Evolutionary conservation across 2,113 vertebrate species (phyloP).

Genomic region (Myotis yumanensis): DNA sequence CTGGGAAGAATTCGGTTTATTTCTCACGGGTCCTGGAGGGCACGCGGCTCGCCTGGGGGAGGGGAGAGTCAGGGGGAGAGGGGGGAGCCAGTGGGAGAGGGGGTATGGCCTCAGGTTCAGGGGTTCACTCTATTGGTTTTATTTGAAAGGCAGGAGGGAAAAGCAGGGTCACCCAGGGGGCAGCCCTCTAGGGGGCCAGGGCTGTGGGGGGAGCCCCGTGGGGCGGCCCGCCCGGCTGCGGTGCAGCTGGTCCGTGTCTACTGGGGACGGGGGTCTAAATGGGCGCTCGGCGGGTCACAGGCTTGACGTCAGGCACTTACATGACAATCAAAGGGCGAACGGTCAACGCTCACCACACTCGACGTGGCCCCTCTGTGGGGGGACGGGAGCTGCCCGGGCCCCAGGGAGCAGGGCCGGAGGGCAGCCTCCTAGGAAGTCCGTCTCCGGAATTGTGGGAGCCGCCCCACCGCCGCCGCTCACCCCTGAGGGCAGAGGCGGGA

Average conservation of each 20-base stretch:
- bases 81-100: not conserved
- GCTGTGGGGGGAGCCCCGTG: not conserved
- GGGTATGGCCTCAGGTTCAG: not conserved
- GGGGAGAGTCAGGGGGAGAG: too few relatives aligned
- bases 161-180: fast-evolving
- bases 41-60: not conserved
- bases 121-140: not conserved
- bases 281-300: fast-evolving
- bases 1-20: fast-evolving
- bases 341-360: too few relatives aligned
- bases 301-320: not conserved
- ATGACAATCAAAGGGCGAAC: not conserved
- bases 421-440: not conserved
- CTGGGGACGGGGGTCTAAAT: fast-evolving
- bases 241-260: fast-evolving
- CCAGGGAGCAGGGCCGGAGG: not conserved
- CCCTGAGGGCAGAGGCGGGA: not conserved
- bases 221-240: not conserved
- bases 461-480: not conserved
- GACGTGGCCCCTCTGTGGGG: too few relatives aligned
- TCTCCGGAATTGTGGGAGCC: not conserved
- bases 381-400: not conserved
- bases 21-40: not conserved
- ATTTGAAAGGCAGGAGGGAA: too few relatives aligned
- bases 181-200: fast-evolving